phyloP scores from a whole-genome alignment of 2,797 vertebrate species.

The Morus bassanus region DNA sequence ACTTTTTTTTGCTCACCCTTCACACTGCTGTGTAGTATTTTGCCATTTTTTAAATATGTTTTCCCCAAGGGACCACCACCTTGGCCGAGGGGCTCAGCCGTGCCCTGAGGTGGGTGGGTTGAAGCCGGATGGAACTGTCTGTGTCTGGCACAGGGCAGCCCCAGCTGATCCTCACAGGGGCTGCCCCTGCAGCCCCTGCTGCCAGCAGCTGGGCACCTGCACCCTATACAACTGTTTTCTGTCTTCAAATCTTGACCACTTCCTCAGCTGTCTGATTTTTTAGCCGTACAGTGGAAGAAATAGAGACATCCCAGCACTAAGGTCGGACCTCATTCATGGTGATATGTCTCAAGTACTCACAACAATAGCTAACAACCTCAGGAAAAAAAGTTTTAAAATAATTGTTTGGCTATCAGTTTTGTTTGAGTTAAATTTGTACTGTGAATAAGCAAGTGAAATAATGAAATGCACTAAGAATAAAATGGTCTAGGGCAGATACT shows the following conservation, averaged over 20 bases:
- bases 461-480: neutral
- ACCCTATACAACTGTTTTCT: neutral
- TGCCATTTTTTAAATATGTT: neutral
- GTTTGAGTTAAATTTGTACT: neutral
- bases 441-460: neutral
- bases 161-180: neutral
- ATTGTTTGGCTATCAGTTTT: neutral
- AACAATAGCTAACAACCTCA: neutral
- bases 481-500: neutral
- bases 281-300: neutral
- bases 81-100: fast-evolving
- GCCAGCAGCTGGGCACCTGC: fast-evolving
- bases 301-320: neutral
- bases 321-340: neutral
- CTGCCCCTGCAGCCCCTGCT: fast-evolving
- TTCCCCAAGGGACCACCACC: fast-evolving
- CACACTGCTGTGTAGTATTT: neutral
- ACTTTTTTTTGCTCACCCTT: neutral
- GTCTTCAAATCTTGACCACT: neutral
- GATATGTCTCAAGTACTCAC: neutral
- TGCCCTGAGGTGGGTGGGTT: fast-evolving
- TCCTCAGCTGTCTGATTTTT: neutral
- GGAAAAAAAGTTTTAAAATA: neutral
- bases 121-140: fast-evolving
- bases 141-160: fast-evolving